Evolutionary conservation across 2,113 vertebrate genomes (phyloP), one percentile per base, ranked within the genome.

Genomic region (Gorsachius goisagi): DNA sequence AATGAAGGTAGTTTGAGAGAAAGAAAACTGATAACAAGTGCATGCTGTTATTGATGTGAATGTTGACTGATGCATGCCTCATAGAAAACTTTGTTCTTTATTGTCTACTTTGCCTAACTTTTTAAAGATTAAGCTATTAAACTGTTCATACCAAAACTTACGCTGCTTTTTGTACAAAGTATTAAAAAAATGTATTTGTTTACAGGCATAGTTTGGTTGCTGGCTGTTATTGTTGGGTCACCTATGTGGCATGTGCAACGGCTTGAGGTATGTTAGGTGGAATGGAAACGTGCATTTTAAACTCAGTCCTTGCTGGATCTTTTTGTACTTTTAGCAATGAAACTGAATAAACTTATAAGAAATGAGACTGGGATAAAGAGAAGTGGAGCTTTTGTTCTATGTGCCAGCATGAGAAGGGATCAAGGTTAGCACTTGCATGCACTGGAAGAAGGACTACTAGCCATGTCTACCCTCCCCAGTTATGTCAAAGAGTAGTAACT

Each of bases 241-340:
- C 98, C 98, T 37, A 98, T 98, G 97, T 98, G 98, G 98, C 97
- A 98, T 0, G 97, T 98, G 45, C 98, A 98, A 11, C 93, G 58
- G 10, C 97, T 98, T 11, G 97, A 98, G 98, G 98, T 98, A 98
- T 15, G 93, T 47, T 41, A 27, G 20, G 50, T 28, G 33, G 44
- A 20, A 83, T 20, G 75, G 52, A 8, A 53, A 37, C 80, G 79
- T 45, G 16, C 24, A 2, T 68, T 35, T 81, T 47, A 6, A 79
- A 47, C 6, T 45, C 19, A 4, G 18, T 28, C 30, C 69, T 91
- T 87, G 39, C 44, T 73, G 24, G 5, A 45, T 75, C 13, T 88
- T 58, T 44, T 33, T 83, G 39, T 39, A 30, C 12, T 4, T 76
- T 66, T 35, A 39, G 21, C 39, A 81, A 14, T 62, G 37, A 76